phyloP scores from a whole-genome alignment of 2,797 vertebrate species.

The Eospalax fontanierii region DNA sequence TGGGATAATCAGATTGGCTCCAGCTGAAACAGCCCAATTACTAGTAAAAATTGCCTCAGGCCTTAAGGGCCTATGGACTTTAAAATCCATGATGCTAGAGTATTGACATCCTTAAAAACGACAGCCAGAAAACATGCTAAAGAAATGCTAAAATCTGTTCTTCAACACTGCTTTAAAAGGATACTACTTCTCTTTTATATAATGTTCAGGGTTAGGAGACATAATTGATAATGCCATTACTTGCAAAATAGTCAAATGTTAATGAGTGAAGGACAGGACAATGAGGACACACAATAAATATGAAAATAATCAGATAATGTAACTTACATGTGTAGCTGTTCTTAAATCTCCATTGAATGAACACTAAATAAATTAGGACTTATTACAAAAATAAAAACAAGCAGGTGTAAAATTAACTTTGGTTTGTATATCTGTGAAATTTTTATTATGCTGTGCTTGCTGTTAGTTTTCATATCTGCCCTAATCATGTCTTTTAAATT shows the following conservation, averaged over 20 bases:
- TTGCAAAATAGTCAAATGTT: background rate
- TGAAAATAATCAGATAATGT: constrained; percentile 5
- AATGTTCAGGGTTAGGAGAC: background rate
- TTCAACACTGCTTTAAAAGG: constrained; percentile 2
- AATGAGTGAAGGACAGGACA: background rate
- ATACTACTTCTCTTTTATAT: background rate
- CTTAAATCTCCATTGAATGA: background rate
- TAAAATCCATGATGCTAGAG: constrained; percentile 49
- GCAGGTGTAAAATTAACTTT: background rate
- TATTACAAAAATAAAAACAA: constrained; percentile 44
- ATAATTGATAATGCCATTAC: background rate
- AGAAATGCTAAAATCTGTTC: constrained; percentile 18
- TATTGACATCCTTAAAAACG: constrained; percentile 54
- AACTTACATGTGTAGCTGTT: background rate
- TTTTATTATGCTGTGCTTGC: background rate
- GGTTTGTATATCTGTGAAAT: constrained; percentile 15
- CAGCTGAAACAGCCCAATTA: constrained; percentile 68
- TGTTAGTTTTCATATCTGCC: background rate
- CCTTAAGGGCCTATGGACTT: constrained; percentile 40
- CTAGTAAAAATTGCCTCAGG: constrained; percentile 48
- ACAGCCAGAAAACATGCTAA: constrained; percentile 28
- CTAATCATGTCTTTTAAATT: background rate
- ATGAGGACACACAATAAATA: background rate
- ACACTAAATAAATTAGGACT: background rate
- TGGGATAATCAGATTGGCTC: constrained; percentile 54